Conservation (phyloP, 2,797 vertebrate genomes). For the Rhinogobio ventralis region DNA sequence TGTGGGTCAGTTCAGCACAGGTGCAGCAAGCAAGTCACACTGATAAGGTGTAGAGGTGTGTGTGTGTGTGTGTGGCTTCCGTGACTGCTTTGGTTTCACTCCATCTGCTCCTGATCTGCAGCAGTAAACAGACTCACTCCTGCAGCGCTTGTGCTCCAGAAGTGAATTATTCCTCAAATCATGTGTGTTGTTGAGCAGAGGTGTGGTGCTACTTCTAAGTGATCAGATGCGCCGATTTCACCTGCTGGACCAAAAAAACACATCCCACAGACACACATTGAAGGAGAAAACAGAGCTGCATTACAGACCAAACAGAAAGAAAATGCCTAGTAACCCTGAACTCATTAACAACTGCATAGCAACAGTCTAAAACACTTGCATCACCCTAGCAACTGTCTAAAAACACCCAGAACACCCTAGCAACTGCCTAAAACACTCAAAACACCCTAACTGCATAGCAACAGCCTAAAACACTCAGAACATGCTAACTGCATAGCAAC, state of each 20-base stretch:
- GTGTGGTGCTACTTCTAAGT: neutral
- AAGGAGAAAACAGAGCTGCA: neutral
- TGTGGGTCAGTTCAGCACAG: conserved; percentile 19
- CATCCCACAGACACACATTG: neutral
- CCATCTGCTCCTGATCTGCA: conserved; percentile 79
- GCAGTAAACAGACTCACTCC: conserved; percentile 59
- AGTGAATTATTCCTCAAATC: neutral
- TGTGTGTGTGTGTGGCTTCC: conserved; percentile 61
- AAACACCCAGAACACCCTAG: neutral
- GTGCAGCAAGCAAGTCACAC: conserved; percentile 22
- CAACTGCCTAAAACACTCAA: neutral
- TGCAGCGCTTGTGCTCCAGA: conserved; percentile 11
- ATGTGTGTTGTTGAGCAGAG: neutral
- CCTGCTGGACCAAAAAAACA: neutral
- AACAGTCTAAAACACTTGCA: neutral
- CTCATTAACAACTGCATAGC: neutral
- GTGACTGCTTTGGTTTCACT: conserved; percentile 77
- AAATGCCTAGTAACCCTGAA: neutral
- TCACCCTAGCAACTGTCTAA: neutral
- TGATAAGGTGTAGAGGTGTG: conserved; percentile 23
- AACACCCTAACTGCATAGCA: neutral
- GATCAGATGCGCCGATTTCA: neutral
- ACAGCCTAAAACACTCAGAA: accelerated
- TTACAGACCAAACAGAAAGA: neutral
- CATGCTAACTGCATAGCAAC: neutral